Evolutionary conservation across 2,888 invertebrate genomes (phyloP).

Genomic region (Yponomeuta evonymella): DNA sequence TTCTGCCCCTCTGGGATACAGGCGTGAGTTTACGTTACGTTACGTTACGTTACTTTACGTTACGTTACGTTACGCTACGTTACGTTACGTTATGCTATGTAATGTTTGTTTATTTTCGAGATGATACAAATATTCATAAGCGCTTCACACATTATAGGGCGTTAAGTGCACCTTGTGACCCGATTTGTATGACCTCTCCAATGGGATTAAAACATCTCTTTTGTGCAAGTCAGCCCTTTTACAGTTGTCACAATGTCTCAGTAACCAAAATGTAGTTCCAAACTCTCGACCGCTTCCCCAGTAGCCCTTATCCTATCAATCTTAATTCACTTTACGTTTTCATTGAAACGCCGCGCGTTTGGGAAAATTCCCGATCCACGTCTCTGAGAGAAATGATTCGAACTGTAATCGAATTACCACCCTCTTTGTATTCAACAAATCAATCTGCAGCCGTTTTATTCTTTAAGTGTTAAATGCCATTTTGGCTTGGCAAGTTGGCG

Average conservation of each 20-base stretch:
- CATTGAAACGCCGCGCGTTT: slow-evolving; percentile 35
- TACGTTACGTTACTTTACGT: too few species aligned
- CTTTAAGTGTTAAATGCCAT: background rate
- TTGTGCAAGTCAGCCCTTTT: too few species aligned
- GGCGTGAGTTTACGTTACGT: too few species aligned
- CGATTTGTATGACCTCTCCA: too few species aligned
- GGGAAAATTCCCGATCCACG: slow-evolving; percentile 52
- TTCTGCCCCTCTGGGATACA: too few species aligned
- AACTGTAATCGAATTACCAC: slow-evolving; percentile 53
- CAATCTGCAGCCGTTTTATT: background rate
- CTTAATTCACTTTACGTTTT: slow-evolving; percentile 7
- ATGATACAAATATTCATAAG: too few species aligned
- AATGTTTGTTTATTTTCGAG: too few species aligned
- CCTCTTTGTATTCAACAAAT: slow-evolving; percentile 21
- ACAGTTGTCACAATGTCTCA: background rate
- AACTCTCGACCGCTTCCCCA: background rate
- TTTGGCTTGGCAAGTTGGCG: background rate
- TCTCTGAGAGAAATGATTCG: slow-evolving; percentile 56
- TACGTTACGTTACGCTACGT: too few species aligned
- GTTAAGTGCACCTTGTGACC: too few species aligned
- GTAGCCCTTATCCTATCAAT: background rate
- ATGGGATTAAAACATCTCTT: too few species aligned
- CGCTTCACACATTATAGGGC: too few species aligned
- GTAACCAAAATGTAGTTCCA: background rate
- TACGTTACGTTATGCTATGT: too few species aligned